phyloP scores from a whole-genome alignment of 2,888 invertebrate species.

The Ptilodon capucinus region DNA sequence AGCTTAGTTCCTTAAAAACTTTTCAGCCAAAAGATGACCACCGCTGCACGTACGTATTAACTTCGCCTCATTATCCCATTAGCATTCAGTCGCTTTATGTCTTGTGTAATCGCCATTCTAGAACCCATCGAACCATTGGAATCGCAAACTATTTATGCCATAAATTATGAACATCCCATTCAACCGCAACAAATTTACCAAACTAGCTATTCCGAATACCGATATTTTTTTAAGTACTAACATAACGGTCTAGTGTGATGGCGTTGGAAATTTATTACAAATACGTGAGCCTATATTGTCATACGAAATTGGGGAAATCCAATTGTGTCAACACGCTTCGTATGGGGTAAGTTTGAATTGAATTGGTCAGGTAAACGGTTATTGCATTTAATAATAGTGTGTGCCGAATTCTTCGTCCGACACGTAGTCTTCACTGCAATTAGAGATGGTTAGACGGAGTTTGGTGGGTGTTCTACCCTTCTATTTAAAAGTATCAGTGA shows the following conservation, averaged over 20 bases:
- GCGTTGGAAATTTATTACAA: conserved; percentile 52
- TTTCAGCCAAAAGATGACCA: no score
- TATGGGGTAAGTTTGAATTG: conserved; percentile 55
- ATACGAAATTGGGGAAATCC: conserved; percentile 65
- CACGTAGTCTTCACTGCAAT: conserved; percentile 56
- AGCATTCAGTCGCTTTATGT: no score
- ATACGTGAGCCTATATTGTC: conserved; percentile 53
- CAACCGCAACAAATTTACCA: no score
- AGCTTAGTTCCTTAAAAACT: no score
- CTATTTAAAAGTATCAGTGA: conserved; percentile 9
- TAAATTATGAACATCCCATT: no score
- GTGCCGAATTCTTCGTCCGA: conserved; percentile 48
- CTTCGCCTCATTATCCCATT: no score
- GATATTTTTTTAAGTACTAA: no score
- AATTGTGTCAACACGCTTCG: conserved; percentile 56
- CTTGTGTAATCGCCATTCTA: no score
- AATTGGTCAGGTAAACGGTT: conserved; percentile 66
- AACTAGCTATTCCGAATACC: no score
- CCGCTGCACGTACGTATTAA: no score
- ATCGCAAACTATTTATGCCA: no score
- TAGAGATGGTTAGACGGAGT: conserved; percentile 53
- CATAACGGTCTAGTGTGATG: conserved; percentile 40
- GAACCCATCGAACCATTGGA: no score
- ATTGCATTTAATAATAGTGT: conserved; percentile 59
- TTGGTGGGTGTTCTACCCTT: conserved; percentile 27